These are phyloP conservation scores for Drosophila histrio DNA, from an alignment of 2,888 invertebrate species.

Conservation along the genomic window DNA sequence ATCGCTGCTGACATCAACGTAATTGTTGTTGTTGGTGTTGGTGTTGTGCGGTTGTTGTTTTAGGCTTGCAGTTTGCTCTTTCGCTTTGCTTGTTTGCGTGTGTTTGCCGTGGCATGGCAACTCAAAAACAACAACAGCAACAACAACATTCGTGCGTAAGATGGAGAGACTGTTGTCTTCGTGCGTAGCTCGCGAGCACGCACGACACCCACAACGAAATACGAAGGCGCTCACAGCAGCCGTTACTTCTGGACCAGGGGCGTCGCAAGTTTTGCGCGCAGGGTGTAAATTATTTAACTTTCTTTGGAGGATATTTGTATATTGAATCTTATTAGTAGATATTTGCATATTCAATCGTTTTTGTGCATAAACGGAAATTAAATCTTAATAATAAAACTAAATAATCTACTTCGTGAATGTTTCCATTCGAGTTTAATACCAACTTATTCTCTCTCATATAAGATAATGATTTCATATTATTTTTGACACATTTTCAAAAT, in stretches of 20 bases:
- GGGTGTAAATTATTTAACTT: no score
- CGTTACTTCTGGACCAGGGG: slow-evolving; percentile 10
- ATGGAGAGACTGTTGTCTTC: slow-evolving; percentile 38
- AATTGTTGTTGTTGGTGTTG: slow-evolving; percentile 51
- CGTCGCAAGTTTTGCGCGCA: no score
- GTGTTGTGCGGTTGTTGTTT: slow-evolving; percentile 62
- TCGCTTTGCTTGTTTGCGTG: slow-evolving; percentile 61
- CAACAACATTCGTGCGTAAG: slow-evolving; percentile 13
- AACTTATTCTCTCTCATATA: no score
- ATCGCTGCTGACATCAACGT: slow-evolving; percentile 54
- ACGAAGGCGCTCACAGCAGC: slow-evolving; percentile 37
- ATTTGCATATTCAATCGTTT: no score
- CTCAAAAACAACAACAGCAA: slow-evolving; percentile 41
- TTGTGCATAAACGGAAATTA: no score
- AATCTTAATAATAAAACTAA: no score
- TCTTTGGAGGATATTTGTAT: no score
- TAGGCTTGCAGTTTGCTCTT: slow-evolving; percentile 76
- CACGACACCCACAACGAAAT: slow-evolving; percentile 38
- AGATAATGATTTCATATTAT: no score
- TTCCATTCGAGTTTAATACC: no score
- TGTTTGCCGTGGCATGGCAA: slow-evolving; percentile 63
- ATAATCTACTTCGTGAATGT: no score
- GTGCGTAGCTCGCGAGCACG: slow-evolving; percentile 47
- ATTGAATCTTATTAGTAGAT: no score
- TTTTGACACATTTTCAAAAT: no score